A percentile compares a stretch with the other conserved stretches of the same genome.
phyloP scores from a whole-genome alignment of 2,113 vertebrate genomes.

The Alces alces region DNA sequence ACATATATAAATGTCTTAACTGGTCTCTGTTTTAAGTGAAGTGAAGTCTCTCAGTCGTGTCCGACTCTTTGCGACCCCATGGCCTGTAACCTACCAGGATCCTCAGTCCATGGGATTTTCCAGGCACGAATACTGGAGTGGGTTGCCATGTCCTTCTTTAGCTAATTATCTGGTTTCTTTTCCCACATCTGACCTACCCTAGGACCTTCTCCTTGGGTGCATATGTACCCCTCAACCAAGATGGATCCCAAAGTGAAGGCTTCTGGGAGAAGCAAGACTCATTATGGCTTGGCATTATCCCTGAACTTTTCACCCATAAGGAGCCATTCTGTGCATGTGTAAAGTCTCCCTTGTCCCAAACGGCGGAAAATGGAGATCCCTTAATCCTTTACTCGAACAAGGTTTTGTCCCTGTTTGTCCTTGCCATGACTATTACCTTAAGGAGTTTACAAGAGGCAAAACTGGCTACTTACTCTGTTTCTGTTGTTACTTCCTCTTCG shows the following conservation, averaged over 20 bases:
- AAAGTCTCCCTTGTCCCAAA: background rate
- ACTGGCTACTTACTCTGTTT: background rate
- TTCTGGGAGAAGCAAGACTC: background rate
- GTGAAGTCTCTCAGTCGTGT: too few species aligned
- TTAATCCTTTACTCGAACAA: background rate
- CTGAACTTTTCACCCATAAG: background rate
- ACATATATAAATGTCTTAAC: background rate
- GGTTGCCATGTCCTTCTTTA: too few species aligned
- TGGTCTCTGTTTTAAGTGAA: too few species aligned
- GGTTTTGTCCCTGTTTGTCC: background rate
- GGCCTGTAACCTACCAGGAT: too few species aligned
- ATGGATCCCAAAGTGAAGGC: background rate
- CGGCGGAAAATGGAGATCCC: background rate
- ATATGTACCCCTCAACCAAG: background rate
- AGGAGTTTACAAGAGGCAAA: background rate
- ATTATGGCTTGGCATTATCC: background rate
- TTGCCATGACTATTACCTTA: background rate
- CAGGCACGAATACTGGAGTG: too few species aligned
- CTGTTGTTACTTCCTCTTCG: background rate
- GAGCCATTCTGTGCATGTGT: background rate
- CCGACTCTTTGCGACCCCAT: too few species aligned
- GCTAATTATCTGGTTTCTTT: background rate
- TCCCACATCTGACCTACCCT: background rate
- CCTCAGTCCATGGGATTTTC: too few species aligned
- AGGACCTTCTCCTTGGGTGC: background rate